Conservation (phyloP, 1,140 invertebrate species). For the Euura saliciscinereae region DNA sequence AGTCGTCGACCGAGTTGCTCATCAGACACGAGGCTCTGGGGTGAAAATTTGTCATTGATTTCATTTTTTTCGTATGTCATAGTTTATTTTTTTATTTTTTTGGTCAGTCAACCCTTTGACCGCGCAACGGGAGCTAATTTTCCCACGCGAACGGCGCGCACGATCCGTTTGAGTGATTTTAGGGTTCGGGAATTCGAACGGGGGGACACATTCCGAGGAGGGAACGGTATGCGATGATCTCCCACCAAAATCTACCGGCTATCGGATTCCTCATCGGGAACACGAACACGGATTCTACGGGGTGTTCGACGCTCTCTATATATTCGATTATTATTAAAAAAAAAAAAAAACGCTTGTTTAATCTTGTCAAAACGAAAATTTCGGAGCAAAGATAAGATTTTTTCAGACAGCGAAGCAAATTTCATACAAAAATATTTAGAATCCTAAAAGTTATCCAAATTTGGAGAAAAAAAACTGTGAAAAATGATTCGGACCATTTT, state of each 20-base stretch:
- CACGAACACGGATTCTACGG: slow-evolving; percentile 9
- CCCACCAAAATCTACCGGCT: slow-evolving; percentile 33
- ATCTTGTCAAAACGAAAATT: too few species aligned
- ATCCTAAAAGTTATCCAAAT: too few species aligned
- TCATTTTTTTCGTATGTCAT: not conserved
- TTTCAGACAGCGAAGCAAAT: too few species aligned
- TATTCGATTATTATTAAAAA: slow-evolving; percentile 11
- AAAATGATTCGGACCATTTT: too few species aligned
- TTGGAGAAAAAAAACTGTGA: too few species aligned
- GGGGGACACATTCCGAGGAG: slow-evolving; percentile 38
- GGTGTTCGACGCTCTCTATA: slow-evolving; percentile 8
- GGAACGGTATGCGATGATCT: slow-evolving; percentile 40
- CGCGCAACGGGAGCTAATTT: slow-evolving; percentile 27
- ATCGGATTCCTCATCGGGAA: slow-evolving; percentile 44
- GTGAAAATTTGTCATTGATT: slow-evolving; percentile 19
- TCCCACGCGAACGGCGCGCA: slow-evolving; percentile 36
- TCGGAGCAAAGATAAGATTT: too few species aligned
- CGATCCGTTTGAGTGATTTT: slow-evolving; percentile 52
- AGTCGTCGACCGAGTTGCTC: slow-evolving; percentile 58
- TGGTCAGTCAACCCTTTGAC: slow-evolving; percentile 22
- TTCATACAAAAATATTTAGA: too few species aligned
- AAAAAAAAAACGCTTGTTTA: too few species aligned
- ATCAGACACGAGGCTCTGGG: slow-evolving; percentile 51
- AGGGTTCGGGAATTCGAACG: slow-evolving; percentile 34
- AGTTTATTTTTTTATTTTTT: slow-evolving; percentile 16